Evolutionary conservation across 53 echinoderm and acorn worm species (phyloP).

Genomic region (Temnopleurus reevesii): DNA sequence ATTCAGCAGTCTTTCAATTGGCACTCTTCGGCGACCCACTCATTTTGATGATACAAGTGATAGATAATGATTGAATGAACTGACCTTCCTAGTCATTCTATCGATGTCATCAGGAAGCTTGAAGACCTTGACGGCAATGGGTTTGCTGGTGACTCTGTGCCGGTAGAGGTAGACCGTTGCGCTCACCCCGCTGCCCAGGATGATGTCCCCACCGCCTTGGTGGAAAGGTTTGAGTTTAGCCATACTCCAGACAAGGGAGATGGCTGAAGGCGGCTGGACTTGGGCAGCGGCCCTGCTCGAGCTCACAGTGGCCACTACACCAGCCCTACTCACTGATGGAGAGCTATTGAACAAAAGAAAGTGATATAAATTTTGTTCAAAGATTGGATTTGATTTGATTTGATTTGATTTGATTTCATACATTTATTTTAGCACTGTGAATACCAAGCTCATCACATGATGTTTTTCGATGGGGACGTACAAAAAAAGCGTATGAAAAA

Average conservation of each 20-base stretch:
- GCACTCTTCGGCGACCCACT: too few relatives aligned
- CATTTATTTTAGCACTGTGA: too few relatives aligned
- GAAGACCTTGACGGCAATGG: background rate
- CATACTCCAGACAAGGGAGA: background rate
- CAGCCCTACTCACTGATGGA: background rate
- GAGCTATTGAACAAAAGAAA: background rate
- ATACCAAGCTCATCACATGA: too few relatives aligned
- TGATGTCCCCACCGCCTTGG: conserved; percentile 2
- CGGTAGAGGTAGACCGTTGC: background rate
- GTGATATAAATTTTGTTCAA: background rate
- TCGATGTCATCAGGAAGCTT: background rate
- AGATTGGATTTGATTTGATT: too few relatives aligned
- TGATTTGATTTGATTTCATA: too few relatives aligned
- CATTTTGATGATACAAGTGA: too few relatives aligned
- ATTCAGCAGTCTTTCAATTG: too few relatives aligned
- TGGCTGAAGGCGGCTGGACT: too few relatives aligned
- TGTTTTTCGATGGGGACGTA: too few relatives aligned
- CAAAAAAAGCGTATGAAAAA: too few relatives aligned
- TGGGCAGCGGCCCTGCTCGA: background rate
- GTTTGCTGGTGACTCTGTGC: background rate
- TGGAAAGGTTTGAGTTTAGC: background rate
- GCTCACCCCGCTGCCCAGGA: background rate
- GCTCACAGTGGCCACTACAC: background rate
- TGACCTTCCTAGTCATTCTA: background rate
- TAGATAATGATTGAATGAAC: background rate